Evolutionary conservation across 2,113 vertebrate species (phyloP).

Genomic region (Electrona antarctica): DNA sequence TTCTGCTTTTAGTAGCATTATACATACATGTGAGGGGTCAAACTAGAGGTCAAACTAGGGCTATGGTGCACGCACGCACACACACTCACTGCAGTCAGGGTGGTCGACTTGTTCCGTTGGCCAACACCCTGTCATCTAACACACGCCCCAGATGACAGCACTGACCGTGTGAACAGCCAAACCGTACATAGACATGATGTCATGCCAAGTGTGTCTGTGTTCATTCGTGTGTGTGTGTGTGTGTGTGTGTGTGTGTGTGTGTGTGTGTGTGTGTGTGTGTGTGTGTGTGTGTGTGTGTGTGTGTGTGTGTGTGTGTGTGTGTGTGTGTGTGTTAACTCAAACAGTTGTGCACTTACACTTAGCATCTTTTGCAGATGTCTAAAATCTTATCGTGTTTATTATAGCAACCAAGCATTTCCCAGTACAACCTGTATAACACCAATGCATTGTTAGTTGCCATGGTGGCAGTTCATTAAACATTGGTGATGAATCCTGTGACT

Average conservation of each 20-base stretch:
- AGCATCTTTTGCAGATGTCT: conserved; percentile 21
- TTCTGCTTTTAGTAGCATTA: no score
- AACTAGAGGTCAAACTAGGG: no score
- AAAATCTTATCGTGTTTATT: conserved; percentile 18
- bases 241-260: background rate
- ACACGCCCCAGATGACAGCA: conserved; percentile 27
- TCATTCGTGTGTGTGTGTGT: background rate
- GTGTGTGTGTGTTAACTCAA: conserved; percentile 9
- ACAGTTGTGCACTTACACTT: background rate
- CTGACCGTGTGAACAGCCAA: conserved; percentile 5
- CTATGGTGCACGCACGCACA: no score
- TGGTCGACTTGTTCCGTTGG: conserved; percentile 19
- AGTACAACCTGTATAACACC: background rate
- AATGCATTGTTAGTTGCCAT: no score
- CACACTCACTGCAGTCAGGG: background rate
- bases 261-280: conserved; percentile 10
- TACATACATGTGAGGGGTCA: no score
- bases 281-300: conserved; percentile 6
- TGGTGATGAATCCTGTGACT: no score
- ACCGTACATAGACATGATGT: background rate
- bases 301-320: conserved; percentile 14
- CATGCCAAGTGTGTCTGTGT: background rate
- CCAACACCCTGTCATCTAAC: conserved; percentile 20
- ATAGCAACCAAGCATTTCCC: conserved; percentile 17
- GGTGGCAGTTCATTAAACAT: no score